Evolutionary conservation across 1,140 invertebrate species (phyloP), one percentile per base, ranked within the genome.

Genomic region (Mactra quadrangularis): DNA sequence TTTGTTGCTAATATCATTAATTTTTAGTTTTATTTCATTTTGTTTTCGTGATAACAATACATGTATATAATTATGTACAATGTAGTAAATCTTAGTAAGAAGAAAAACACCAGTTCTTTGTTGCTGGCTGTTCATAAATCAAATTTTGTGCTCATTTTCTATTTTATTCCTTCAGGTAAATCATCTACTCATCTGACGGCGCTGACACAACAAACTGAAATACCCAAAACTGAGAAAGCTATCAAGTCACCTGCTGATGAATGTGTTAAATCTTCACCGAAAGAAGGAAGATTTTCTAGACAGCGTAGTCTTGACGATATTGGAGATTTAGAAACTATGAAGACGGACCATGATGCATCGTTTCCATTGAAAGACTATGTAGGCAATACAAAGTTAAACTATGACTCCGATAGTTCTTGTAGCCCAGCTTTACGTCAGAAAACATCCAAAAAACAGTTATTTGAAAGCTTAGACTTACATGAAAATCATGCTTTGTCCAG

Each of bases 391-490:
- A 29, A 0, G 27, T 6, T 50, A 22, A 47, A 13, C 17, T 17
- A 68, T 19, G 22, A 52, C 29, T 68, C 41, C 1, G 31, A 38
- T 13, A 1, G 3, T 3, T 29, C 45, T 13, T 31, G 45, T 31
- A 27, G 38, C 6, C 4, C 64, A 3, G 7, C 52, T 6, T 19
- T 19, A 19, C 22, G 13, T 15, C 7, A 52, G 25, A 22, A 0
- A 11, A 27, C 19, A 3, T 1, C 27, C 27, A 9, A 13, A 29
- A 7, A 31, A 31, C 41, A 68, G 45, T 41, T 68, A 41, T 38
- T 64, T 17, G 60, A 64, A 33, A 64, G 60, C 47, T 64, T 64
- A 22, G 60, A 64, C 47, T 64, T 64, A 64, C 60, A 64, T 6
- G n/a, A 33, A 33, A 19, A 33, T 22, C 35, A 22, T 64, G 17